Evolutionary conservation across 2,888 invertebrate genomes (phyloP), one percentile per base, ranked within the genome.

Genomic region (Poecilus cupreus): DNA sequence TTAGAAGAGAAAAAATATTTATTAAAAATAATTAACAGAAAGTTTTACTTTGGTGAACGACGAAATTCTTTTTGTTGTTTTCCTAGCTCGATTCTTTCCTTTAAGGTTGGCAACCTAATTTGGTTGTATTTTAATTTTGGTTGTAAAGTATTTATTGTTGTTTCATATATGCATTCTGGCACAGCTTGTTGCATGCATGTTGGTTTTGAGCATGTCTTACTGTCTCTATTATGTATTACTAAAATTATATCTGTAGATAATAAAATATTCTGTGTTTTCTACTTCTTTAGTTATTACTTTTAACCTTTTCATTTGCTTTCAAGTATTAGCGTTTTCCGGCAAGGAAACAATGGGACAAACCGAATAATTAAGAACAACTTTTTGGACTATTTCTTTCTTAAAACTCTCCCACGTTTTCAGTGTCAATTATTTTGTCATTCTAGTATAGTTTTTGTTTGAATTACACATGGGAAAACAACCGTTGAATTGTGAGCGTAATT

Each of bases 161-260:
- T 68, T 68, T 68, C 37, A 68, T 37, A 51, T 51, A 68, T 37
- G 75, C 75, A 75, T 75, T 75, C 32, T 75, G 16, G 68, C 75
- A 75, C 75, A 51, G 75, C 75, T 75, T 75, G 26, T 75, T 75
- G 75, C 75, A 75, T 75, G 75, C 18, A 68, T 60, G 37, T 37
- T 37, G 68, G 68, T 32, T 51, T 20, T 32, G 51, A 74, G 75
- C 75, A 75, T 75, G 75, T 51, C 16, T 75, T 51, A 51, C 49
- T 51, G 11, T 75, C 49, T 75, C 54, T 75, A 75, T 75, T 51
- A 75, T 75, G 51, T 72, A 32, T 51, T 68, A 49, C 75, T 75
- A 75, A 72, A 72, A 22, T 75, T 51, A 54, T 75, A 51, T 75
- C 13, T 75, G 32, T 75, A 51, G 26, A 51, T 49, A 72, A 46